Conservation (phyloP, 2,113 vertebrate species). For the Amphilophus citrinellus region DNA sequence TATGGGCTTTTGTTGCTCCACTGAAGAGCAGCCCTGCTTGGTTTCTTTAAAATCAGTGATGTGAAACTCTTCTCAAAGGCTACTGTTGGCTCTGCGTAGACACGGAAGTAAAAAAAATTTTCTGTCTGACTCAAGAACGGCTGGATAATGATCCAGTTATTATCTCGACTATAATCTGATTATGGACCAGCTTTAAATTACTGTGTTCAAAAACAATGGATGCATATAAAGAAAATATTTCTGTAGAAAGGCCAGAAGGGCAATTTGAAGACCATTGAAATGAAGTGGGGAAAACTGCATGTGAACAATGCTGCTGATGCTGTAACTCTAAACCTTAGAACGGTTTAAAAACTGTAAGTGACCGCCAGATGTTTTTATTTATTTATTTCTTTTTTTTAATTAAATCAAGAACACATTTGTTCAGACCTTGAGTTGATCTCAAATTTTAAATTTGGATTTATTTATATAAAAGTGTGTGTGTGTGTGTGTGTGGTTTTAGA, state of each 20-base stretch:
- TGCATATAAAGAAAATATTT: not conserved
- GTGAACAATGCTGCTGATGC: no score
- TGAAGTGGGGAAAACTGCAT: no score
- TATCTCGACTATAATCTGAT: not conserved
- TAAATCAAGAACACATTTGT: not conserved
- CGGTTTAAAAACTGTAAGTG: not conserved
- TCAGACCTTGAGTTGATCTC: not conserved
- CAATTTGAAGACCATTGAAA: not conserved
- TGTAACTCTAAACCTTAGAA: not conserved
- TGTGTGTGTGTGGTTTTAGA: not conserved
- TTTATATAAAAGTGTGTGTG: not conserved
- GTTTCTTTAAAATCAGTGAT: conserved; percentile 4
- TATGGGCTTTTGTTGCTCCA: conserved; percentile 17
- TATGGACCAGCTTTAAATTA: not conserved
- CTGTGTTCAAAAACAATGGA: not conserved
- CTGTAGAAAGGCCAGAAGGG: not conserved
- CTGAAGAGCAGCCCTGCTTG: not conserved
- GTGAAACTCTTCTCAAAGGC: not conserved
- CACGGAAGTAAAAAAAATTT: not conserved
- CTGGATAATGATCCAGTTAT: not conserved
- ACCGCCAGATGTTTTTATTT: not conserved
- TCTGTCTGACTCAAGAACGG: not conserved
- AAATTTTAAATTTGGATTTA: not conserved
- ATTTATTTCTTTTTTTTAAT: not conserved
- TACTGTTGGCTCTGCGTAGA: not conserved